Conservation (phyloP, 2,113 vertebrate genomes). For the Nansenia antarctica region DNA sequence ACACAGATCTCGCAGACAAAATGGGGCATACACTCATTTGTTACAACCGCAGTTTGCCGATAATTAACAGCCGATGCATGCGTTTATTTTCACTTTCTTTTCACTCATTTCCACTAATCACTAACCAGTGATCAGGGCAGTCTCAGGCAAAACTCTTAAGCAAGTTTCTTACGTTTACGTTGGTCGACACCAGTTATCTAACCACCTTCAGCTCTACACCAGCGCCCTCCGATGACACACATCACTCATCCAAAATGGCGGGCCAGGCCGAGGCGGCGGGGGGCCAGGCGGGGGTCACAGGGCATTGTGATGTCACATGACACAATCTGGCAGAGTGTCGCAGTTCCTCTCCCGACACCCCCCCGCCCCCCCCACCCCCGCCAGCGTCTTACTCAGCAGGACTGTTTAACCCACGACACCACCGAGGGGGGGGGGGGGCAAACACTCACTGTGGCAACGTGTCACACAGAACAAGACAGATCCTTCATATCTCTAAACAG, state of each 20-base stretch:
- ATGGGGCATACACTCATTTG: background rate
- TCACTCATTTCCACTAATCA: too few relatives aligned
- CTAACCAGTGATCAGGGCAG: too few relatives aligned
- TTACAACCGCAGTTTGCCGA: background rate
- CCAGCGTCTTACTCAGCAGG: too few relatives aligned
- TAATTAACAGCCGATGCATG: background rate
- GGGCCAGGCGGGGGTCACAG: background rate
- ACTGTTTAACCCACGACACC: too few relatives aligned
- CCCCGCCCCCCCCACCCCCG: background rate
- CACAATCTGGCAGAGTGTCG: too few relatives aligned
- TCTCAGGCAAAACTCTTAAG: background rate
- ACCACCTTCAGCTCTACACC: background rate
- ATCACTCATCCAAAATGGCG: background rate
- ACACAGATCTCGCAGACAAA: background rate
- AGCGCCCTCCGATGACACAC: background rate
- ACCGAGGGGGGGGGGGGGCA: too few relatives aligned
- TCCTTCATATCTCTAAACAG: too few relatives aligned
- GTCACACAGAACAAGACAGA: too few relatives aligned
- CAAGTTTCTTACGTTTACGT: too few relatives aligned
- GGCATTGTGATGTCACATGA: background rate
- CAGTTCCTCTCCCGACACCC: background rate
- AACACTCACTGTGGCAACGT: too few relatives aligned
- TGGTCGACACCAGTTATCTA: too few relatives aligned
- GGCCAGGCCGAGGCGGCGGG: background rate
- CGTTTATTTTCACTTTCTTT: background rate